phyloP scores from a whole-genome alignment of 1,140 invertebrate species.

The Hyposmocoma kahamanoa region DNA sequence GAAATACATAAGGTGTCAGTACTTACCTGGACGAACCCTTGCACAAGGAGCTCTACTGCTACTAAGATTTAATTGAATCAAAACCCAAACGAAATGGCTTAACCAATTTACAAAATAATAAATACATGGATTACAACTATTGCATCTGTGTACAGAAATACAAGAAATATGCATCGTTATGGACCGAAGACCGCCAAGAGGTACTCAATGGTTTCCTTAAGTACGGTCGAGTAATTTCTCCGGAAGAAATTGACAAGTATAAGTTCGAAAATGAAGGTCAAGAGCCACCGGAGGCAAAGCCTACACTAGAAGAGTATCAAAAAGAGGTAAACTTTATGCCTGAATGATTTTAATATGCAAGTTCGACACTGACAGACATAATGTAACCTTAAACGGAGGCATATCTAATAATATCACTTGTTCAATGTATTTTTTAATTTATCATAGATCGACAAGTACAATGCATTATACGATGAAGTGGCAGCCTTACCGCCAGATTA shows the following conservation, averaged over 20 bases:
- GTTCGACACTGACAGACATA: too few species aligned
- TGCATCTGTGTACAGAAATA: slow-evolving; percentile 43
- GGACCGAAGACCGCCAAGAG: slow-evolving; percentile 80
- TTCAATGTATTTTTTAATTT: background rate
- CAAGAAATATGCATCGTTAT: slow-evolving; percentile 76
- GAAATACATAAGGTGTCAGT: too few species aligned
- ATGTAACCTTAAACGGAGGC: too few species aligned
- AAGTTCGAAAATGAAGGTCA: slow-evolving; percentile 73
- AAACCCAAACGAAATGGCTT: too few species aligned
- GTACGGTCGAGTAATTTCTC: slow-evolving; percentile 77
- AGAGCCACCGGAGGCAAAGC: slow-evolving; percentile 60
- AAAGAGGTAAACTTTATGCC: slow-evolving; percentile 43
- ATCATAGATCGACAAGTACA: slow-evolving; percentile 63
- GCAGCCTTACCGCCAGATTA: slow-evolving; percentile 47
- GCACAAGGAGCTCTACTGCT: too few species aligned
- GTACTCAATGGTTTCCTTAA: slow-evolving; percentile 79
- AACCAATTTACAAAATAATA: too few species aligned
- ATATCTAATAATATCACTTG: too few species aligned
- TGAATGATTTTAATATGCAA: too few species aligned
- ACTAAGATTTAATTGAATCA: too few species aligned
- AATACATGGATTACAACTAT: too few species aligned
- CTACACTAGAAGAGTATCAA: slow-evolving; percentile 58
- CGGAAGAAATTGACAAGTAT: slow-evolving; percentile 75
- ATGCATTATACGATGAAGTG: slow-evolving; percentile 60
- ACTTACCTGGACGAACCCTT: too few species aligned